Conservation (phyloP, 2,888 invertebrate species). For the Polyommatus iphigenia region DNA sequence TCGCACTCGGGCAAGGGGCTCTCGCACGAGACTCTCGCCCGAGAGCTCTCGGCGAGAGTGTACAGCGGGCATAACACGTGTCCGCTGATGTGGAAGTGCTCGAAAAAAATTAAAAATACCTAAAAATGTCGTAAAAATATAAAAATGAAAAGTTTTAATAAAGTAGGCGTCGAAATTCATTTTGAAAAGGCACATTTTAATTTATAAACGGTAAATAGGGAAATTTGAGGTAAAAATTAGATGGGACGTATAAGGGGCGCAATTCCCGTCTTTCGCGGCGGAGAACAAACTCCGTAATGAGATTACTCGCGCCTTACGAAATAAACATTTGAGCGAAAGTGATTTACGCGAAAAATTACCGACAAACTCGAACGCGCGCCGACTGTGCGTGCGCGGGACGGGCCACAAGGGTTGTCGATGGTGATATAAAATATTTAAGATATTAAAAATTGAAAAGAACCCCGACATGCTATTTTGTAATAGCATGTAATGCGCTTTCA, state of each 20-base stretch:
- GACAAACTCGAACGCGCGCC: slow-evolving; percentile 33
- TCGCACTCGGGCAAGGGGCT: too few species aligned
- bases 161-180: not conserved
- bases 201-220: slow-evolving; percentile 15
- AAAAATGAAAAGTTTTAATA: not conserved
- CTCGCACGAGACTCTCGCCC: too few species aligned
- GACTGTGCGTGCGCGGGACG: not conserved
- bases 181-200: slow-evolving; percentile 11
- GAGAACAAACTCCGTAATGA: slow-evolving; percentile 47
- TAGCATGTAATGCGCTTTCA: too few species aligned
- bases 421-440: too few species aligned
- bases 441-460: too few species aligned
- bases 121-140: not conserved
- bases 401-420: not conserved
- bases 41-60: too few species aligned
- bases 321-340: slow-evolving; percentile 56
- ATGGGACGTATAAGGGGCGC: not conserved
- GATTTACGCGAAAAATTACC: slow-evolving; percentile 44
- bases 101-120: not conserved
- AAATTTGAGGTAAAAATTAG: slow-evolving; percentile 16
- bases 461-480: too few species aligned
- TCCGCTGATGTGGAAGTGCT: not conserved
- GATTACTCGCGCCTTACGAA: slow-evolving; percentile 51
- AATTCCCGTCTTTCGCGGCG: not conserved
- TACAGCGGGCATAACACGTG: too few species aligned